Evolutionary conservation across 2,797 vertebrate species (phyloP).

Genomic region (Eurystomus glaucurus): DNA sequence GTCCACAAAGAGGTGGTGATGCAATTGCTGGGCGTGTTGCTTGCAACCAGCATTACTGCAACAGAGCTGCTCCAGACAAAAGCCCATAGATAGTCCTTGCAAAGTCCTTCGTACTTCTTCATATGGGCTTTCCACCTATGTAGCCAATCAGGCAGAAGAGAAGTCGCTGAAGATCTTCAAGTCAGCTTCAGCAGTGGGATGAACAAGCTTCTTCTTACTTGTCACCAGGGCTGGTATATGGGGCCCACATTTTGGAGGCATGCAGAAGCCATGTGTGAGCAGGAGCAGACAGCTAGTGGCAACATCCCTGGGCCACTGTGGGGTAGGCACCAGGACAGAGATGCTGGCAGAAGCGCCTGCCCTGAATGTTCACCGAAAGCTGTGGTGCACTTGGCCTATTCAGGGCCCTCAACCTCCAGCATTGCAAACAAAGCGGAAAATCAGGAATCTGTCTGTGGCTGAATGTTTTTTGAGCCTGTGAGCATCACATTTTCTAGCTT

Average conservation of each 20-base stretch:
- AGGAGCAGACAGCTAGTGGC: accelerated
- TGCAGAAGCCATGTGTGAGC: accelerated
- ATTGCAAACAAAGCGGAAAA: background rate
- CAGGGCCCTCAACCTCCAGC: background rate
- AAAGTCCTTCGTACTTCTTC: background rate
- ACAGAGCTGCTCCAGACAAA: background rate
- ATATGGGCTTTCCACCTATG: accelerated
- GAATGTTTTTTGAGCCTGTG: background rate
- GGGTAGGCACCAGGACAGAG: background rate
- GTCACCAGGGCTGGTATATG: background rate
- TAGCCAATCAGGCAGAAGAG: background rate
- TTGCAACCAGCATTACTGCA: background rate
- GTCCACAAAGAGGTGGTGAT: accelerated
- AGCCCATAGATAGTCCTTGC: accelerated
- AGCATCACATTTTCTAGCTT: background rate
- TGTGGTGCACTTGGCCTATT: background rate
- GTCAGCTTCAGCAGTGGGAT: background rate
- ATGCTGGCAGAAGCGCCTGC: background rate
- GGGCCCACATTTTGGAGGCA: background rate
- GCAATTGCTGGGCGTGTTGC: background rate
- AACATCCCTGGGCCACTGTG: accelerated
- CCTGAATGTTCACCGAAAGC: background rate
- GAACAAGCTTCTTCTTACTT: background rate
- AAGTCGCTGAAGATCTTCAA: background rate
- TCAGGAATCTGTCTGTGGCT: background rate